Evolutionary conservation across 2,888 invertebrate species (phyloP).

Genomic region (Paralinhomoeus sp.): DNA sequence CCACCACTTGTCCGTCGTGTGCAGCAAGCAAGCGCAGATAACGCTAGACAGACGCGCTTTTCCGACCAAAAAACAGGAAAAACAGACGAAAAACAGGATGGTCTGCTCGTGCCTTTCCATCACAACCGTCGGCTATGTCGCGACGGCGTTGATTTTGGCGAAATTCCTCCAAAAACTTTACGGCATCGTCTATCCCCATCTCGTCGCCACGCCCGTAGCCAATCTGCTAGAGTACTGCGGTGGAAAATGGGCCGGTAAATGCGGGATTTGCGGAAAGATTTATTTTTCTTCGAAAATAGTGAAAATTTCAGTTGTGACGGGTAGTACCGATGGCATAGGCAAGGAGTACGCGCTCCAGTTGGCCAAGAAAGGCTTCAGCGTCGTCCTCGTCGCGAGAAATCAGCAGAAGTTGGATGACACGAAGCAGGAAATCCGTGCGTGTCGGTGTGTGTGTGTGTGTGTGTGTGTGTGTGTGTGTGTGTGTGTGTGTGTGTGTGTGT

Average conservation of each 20-base stretch:
- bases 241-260: slow-evolving; percentile 17
- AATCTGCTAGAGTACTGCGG: slow-evolving; percentile 17
- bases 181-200: slow-evolving; percentile 9
- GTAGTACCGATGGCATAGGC: slow-evolving; percentile 24
- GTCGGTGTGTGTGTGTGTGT: neutral
- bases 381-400: slow-evolving; percentile 19
- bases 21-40: too few relatives aligned
- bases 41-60: too few relatives aligned
- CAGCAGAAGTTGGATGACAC: slow-evolving; percentile 17
- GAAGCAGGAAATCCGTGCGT: neutral
- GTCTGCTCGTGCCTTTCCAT: too few relatives aligned
- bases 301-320: slow-evolving; percentile 18
- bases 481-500: too few relatives aligned
- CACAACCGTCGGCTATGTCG: too few relatives aligned
- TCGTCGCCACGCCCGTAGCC: slow-evolving; percentile 10
- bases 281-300: neutral
- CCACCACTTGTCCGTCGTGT: too few relatives aligned
- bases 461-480: neutral
- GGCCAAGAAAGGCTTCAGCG: slow-evolving; percentile 17
- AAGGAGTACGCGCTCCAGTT: slow-evolving; percentile 21
- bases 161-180: too few relatives aligned
- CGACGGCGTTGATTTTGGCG: too few relatives aligned
- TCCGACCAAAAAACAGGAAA: too few relatives aligned
- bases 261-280: too few relatives aligned
- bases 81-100: too few relatives aligned